Evolutionary conservation across 1,140 invertebrate species (phyloP).

Genomic region (Macrotrachela quadricornifera): DNA sequence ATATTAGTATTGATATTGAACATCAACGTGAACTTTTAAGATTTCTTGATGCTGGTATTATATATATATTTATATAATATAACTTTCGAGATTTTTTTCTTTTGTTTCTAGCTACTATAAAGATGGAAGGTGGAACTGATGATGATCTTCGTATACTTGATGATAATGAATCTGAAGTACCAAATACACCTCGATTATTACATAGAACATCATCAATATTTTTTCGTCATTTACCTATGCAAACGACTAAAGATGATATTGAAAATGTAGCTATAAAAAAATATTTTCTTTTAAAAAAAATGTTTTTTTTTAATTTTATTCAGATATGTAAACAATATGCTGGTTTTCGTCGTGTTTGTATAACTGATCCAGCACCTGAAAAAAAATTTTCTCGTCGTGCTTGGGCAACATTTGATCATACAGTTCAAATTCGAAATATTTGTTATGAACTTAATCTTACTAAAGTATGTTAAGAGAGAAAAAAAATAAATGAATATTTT

Average conservation of each 20-base stretch:
- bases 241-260: slow-evolving; percentile 83
- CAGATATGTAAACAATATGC: slow-evolving; percentile 3
- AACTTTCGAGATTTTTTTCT: background rate
- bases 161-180: background rate
- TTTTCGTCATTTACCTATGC: slow-evolving; percentile 73
- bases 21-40: background rate
- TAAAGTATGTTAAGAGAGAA: slow-evolving; percentile 48
- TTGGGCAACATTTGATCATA: slow-evolving; percentile 88
- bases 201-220: slow-evolving; percentile 94
- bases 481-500: too few species aligned
- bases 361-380: slow-evolving; percentile 87
- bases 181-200: slow-evolving; percentile 24
- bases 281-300: background rate
- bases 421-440: slow-evolving; percentile 96
- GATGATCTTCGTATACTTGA: background rate
- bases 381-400: slow-evolving; percentile 78
- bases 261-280: slow-evolving; percentile 68
- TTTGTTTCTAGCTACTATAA: background rate
- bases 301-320: too few species aligned
- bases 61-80: background rate
- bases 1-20: too few species aligned
- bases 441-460: slow-evolving; percentile 97
- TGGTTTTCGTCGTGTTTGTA: slow-evolving; percentile 79
- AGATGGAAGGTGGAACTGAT: background rate
- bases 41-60: slow-evolving; percentile 4